These are phyloP conservation scores for Puffinus mauretanicus DNA, from an alignment of 2,113 vertebrate species.

Conservation along the genomic window DNA sequence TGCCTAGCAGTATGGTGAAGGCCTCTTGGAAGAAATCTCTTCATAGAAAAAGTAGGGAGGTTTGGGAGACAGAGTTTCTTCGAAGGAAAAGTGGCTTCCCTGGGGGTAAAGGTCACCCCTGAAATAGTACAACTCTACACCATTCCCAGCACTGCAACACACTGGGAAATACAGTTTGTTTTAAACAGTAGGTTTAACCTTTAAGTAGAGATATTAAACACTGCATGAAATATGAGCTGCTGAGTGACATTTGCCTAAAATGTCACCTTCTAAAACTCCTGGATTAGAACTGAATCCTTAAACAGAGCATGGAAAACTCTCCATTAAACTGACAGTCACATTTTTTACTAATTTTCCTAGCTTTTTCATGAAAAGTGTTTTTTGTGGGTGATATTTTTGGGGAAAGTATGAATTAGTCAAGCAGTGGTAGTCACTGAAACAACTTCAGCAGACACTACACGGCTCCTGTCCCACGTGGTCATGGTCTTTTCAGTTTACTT, in stretches of 20 bases:
- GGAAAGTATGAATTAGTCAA: neutral
- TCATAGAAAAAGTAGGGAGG: neutral
- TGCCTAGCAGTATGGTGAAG: neutral
- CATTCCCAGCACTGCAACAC: neutral
- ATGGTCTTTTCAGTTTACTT: neutral
- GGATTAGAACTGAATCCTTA: neutral
- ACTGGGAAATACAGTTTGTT: neutral
- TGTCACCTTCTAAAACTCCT: neutral
- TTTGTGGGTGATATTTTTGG: neutral
- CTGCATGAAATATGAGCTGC: neutral
- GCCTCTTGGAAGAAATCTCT: neutral
- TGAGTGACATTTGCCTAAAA: constrained; percentile 21
- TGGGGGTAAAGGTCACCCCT: neutral
- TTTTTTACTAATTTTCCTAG: neutral
- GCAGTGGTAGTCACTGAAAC: neutral
- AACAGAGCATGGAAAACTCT: neutral
- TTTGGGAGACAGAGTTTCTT: neutral
- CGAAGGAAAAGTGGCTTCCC: neutral
- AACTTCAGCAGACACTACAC: neutral
- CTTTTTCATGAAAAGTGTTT: neutral
- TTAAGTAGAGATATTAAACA: neutral
- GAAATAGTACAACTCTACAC: neutral
- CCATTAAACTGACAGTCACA: neutral
- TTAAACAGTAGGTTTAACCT: neutral
- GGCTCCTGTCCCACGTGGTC: accelerated